phyloP scores from a whole-genome alignment of 1,140 invertebrate genomes.

The Meloidogyne chitwoodi region DNA sequence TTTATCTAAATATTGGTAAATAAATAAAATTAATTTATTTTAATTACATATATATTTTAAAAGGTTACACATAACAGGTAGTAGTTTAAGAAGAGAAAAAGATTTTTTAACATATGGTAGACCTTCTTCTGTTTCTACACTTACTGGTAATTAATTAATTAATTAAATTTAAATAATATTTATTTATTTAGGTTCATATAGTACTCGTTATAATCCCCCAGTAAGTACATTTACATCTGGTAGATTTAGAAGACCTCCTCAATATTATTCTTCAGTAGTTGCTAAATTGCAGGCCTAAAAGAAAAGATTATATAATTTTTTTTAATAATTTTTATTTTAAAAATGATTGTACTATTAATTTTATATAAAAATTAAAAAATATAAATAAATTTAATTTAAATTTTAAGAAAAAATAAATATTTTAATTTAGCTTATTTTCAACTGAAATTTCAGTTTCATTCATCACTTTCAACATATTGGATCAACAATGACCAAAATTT shows the following conservation, averaged over 20 bases:
- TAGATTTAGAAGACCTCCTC: neutral
- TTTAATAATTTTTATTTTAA: neutral
- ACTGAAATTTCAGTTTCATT: too few species aligned
- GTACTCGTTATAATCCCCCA: slow-evolving; percentile 14
- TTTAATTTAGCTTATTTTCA: too few species aligned
- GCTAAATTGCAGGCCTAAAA: neutral
- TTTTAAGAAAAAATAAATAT: too few species aligned
- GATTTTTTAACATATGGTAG: neutral
- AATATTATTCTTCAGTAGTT: slow-evolving; percentile 18
- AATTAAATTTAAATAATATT: neutral
- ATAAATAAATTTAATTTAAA: too few species aligned
- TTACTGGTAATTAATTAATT: neutral
- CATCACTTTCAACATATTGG: too few species aligned
- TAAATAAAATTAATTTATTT: neutral
- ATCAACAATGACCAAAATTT: too few species aligned
- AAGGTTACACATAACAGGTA: slow-evolving; percentile 5
- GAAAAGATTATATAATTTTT: neutral
- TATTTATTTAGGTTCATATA: slow-evolving; percentile 3
- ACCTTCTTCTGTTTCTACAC: slow-evolving; percentile 13
- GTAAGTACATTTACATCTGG: neutral
- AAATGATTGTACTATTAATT: neutral
- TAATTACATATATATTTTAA: neutral
- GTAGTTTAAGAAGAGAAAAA: neutral
- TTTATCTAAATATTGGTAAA: slow-evolving; percentile 35
- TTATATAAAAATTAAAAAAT: neutral